These are phyloP conservation scores for Hyalella azteca DNA, from an alignment of 2,888 invertebrate species.

Conservation along the genomic window DNA sequence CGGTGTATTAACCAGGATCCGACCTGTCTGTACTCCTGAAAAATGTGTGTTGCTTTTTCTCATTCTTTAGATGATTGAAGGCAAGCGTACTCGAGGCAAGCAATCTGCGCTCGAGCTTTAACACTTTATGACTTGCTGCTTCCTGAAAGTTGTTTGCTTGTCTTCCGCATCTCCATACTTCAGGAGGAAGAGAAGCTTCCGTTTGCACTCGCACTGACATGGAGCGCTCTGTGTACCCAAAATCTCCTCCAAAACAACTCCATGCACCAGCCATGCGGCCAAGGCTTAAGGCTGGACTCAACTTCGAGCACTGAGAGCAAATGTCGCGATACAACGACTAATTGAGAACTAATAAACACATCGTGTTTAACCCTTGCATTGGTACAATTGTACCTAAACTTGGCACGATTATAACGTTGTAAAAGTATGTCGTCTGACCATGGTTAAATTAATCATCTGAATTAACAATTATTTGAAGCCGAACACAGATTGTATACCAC, in stretches of 20 bases:
- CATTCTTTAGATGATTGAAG: neutral
- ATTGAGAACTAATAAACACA: neutral
- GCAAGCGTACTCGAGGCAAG: too few relatives aligned
- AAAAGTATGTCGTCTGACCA: too few relatives aligned
- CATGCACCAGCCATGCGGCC: neutral
- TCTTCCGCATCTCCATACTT: slow-evolving; percentile 1
- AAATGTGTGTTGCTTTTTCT: neutral
- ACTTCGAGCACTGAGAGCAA: neutral
- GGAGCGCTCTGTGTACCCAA: neutral
- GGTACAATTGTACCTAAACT: too few relatives aligned
- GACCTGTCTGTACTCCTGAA: neutral
- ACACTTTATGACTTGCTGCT: neutral
- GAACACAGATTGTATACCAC: too few relatives aligned
- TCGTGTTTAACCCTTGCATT: neutral
- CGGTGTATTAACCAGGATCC: neutral
- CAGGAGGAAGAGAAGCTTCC: neutral
- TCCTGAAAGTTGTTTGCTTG: neutral
- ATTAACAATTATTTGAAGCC: too few relatives aligned
- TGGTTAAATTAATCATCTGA: too few relatives aligned
- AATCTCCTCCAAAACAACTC: neutral
- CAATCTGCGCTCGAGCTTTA: neutral
- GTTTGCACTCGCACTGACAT: neutral
- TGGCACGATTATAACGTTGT: too few relatives aligned
- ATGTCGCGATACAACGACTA: neutral
- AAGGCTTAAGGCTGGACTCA: neutral